phyloP scores from a whole-genome alignment of 2,113 vertebrate species.

The Polyodon spathula region DNA sequence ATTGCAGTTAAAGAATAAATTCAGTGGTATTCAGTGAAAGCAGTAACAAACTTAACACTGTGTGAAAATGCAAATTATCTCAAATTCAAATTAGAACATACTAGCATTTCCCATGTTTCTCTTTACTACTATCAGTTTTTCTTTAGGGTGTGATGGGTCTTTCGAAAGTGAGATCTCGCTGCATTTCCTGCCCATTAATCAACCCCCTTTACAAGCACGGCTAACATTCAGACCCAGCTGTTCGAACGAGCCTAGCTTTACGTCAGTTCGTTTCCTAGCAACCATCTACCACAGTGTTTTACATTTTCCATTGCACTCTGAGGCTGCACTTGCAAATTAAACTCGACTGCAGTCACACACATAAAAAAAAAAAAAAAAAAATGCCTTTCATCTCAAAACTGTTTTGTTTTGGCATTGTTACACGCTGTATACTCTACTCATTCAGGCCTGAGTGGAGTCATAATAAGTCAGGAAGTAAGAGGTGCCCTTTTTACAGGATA shows the following conservation, averaged over 20 bases:
- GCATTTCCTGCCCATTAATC: slow-evolving; percentile 38
- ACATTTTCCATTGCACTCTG: slow-evolving; percentile 65
- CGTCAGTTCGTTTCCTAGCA: slow-evolving; percentile 57
- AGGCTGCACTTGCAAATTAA: slow-evolving; percentile 18
- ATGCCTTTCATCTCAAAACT: too few relatives aligned
- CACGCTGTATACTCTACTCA: too few relatives aligned
- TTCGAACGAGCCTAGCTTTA: slow-evolving; percentile 63
- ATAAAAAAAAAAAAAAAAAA: too few relatives aligned
- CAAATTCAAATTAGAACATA: slow-evolving; percentile 29
- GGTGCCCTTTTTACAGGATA: too few relatives aligned
- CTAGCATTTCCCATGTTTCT: slow-evolving; percentile 44
- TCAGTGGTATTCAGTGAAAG: too few relatives aligned
- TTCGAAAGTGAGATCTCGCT: slow-evolving; percentile 15
- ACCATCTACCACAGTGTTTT: slow-evolving; percentile 55
- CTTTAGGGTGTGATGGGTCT: slow-evolving; percentile 19
- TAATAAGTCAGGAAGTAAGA: too few relatives aligned
- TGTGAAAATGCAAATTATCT: too few relatives aligned
- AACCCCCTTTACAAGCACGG: slow-evolving; percentile 21
- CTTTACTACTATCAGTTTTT: not conserved
- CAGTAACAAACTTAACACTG: too few relatives aligned
- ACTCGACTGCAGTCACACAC: too few relatives aligned
- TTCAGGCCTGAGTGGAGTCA: too few relatives aligned
- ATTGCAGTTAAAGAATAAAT: too few relatives aligned
- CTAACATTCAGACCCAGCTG: slow-evolving; percentile 48
- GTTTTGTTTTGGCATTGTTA: too few relatives aligned